phyloP scores from a whole-genome alignment of 2,888 invertebrate genomes.

The Scaptomyza parva region DNA sequence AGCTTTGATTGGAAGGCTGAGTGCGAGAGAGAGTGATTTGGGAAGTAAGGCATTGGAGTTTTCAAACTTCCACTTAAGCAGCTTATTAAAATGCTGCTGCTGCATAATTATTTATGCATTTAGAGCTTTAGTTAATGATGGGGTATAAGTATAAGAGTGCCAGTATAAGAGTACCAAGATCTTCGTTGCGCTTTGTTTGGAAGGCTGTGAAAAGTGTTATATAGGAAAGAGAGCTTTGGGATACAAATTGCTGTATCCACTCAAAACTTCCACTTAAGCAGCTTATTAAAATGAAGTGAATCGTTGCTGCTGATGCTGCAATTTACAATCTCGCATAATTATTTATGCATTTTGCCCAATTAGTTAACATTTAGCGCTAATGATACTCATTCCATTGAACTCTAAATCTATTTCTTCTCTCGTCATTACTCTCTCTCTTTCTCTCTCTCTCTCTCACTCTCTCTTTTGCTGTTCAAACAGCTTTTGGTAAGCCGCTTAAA shows the following conservation, averaged over 20 bases:
- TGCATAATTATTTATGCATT: too few relatives aligned
- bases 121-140: not conserved
- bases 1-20: not conserved
- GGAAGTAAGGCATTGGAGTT: not conserved
- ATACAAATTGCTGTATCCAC: not conserved
- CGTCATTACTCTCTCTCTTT: too few relatives aligned
- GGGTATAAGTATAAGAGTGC: too few relatives aligned
- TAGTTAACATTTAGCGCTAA: conserved; percentile 33
- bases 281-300: not conserved
- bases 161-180: not conserved
- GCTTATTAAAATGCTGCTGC: not conserved
- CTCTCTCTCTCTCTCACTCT: too few relatives aligned
- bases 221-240: too few relatives aligned
- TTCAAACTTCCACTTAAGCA: not conserved
- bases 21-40: too few relatives aligned
- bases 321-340: not conserved
- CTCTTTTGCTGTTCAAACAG: conserved; percentile 1
- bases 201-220: not conserved
- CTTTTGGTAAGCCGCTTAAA: conserved; percentile 65
- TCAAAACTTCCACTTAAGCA: not conserved
- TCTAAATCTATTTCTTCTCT: conserved; percentile 12
- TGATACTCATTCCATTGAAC: conserved; percentile 6
- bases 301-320: not conserved
- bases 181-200: not conserved
- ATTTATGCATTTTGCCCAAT: conserved; percentile 36